Evolutionary conservation across 1,140 invertebrate genomes (phyloP).

Genomic region (Cotesia chilonis): DNA sequence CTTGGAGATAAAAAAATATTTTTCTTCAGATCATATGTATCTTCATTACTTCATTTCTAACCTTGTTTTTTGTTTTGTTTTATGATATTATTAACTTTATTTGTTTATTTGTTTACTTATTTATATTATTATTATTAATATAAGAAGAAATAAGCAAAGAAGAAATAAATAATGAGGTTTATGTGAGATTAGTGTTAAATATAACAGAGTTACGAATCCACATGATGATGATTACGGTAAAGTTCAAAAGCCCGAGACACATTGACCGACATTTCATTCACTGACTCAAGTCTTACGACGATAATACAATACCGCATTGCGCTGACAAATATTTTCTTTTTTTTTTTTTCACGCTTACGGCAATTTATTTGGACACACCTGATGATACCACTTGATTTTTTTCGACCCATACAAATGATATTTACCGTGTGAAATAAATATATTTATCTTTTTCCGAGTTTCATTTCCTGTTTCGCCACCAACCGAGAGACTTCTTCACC

Average conservation of each 20-base stretch:
- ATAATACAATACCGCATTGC: constrained; percentile 26
- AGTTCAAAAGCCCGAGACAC: constrained; percentile 18
- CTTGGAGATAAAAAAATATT: too few relatives aligned
- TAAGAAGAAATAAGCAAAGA: neutral
- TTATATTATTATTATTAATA: neutral
- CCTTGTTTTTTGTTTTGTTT: too few relatives aligned
- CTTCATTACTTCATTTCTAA: too few relatives aligned
- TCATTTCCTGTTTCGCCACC: too few relatives aligned
- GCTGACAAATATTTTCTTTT: constrained; percentile 13
- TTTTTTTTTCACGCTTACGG: neutral
- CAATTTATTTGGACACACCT: neutral
- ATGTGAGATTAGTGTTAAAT: neutral
- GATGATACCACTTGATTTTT: too few relatives aligned
- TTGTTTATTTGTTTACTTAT: neutral
- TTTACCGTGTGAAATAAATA: too few relatives aligned
- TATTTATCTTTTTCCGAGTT: too few relatives aligned
- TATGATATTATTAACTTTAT: too few relatives aligned
- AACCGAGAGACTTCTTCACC: too few relatives aligned
- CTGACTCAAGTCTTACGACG: constrained; percentile 17
- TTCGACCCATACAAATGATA: too few relatives aligned
- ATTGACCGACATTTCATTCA: constrained; percentile 28
- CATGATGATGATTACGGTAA: neutral
- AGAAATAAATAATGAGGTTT: too few relatives aligned
- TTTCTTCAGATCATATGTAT: too few relatives aligned
- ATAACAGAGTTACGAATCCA: neutral